Percentiles rank a stretch among this genome's conserved stretches.
Conservation (phyloP, 2,113 vertebrate genomes). For the Tapirus terrestris region DNA sequence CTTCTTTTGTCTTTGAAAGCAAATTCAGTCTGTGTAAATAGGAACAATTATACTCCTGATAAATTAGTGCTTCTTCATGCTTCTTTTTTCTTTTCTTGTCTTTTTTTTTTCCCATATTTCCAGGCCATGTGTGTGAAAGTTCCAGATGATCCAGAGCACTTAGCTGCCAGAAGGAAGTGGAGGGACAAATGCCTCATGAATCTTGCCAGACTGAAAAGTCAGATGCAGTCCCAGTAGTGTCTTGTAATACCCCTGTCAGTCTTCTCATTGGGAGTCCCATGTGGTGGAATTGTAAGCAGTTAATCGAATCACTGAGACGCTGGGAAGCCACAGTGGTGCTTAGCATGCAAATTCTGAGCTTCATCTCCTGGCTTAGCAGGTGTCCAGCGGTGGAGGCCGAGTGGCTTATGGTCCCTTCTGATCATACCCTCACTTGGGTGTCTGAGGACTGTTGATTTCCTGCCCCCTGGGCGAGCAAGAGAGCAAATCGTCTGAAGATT, state of each 20-base stretch:
- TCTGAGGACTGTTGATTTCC: background rate
- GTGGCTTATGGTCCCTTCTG: background rate
- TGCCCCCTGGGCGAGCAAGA: background rate
- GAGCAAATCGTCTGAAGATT: background rate
- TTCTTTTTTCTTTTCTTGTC: background rate
- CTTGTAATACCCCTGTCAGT: background rate
- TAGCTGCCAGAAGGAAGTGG: constrained; percentile 90
- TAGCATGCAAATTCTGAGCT: no score
- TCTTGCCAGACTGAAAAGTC: constrained; percentile 92
- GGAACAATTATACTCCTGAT: background rate
- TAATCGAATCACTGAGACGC: background rate
- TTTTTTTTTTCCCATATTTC: constrained; percentile 29
- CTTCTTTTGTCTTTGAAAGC: background rate
- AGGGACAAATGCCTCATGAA: constrained; percentile 92
- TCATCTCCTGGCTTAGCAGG: background rate
- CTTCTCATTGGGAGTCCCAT: background rate
- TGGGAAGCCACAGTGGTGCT: background rate
- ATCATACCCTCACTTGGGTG: fast-evolving
- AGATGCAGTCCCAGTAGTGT: constrained; percentile 76
- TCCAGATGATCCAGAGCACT: constrained; percentile 87
- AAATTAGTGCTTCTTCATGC: constrained; percentile 3
- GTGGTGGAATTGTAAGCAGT: background rate
- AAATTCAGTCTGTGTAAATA: background rate
- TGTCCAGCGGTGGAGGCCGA: background rate
- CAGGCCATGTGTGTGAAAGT: constrained; percentile 92